Conservation (phyloP, 2,113 vertebrate genomes). For the Podarcis muralis region DNA sequence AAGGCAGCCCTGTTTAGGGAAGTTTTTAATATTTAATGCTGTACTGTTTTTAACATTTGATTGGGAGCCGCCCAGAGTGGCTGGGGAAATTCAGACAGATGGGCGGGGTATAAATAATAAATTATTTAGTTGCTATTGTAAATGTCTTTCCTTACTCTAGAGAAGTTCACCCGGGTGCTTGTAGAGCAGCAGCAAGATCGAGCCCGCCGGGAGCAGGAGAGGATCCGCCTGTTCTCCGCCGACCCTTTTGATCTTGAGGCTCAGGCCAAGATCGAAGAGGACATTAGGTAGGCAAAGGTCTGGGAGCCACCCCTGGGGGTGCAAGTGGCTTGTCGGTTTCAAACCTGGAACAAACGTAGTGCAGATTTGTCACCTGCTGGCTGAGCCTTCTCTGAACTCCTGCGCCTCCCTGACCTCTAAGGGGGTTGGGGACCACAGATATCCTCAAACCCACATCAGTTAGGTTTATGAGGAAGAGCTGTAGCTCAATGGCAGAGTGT, state of each 20-base stretch:
- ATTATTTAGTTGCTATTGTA: no score
- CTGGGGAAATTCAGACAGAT: no score
- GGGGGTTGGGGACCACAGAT: neutral
- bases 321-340: neutral
- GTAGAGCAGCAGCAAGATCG: constrained; percentile 95
- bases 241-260: constrained; percentile 98
- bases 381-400: no score
- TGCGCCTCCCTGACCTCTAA: neutral
- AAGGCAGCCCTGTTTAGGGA: no score
- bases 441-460: no score
- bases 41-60: no score
- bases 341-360: no score
- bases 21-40: no score
- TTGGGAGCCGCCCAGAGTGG: no score
- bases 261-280: constrained; percentile 99
- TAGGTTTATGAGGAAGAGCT: no score
- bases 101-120: no score
- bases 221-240: constrained; percentile 92
- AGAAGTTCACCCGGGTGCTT: constrained; percentile 93
- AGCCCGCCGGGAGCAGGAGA: constrained; percentile 91
- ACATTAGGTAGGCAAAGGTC: constrained; percentile 85
- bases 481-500: no score
- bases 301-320: neutral
- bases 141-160: constrained; percentile 68
- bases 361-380: neutral